Conservation (phyloP, 1,140 invertebrate genomes). For the Tribolium madens region DNA sequence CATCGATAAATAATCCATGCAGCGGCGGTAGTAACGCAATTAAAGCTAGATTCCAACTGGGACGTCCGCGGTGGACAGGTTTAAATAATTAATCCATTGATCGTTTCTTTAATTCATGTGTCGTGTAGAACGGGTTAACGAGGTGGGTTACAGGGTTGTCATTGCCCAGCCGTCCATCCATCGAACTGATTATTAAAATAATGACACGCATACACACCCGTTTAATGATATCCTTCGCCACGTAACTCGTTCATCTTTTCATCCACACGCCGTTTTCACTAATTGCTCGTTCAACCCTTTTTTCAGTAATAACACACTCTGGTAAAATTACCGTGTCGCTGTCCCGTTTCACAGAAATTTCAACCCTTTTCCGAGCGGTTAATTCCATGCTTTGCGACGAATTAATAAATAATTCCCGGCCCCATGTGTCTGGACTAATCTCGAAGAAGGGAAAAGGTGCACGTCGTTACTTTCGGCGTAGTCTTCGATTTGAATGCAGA, state of each 20-base stretch:
- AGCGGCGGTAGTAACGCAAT: constrained; percentile 33
- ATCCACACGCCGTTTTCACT: constrained; percentile 52
- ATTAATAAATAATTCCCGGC: constrained; percentile 32
- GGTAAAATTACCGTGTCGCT: constrained; percentile 32
- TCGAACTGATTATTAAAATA: constrained; percentile 58
- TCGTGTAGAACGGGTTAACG: constrained; percentile 48
- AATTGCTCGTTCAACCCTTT: constrained; percentile 57
- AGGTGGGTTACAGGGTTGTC: constrained; percentile 40
- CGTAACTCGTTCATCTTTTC: constrained; percentile 55
- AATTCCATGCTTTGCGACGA: constrained; percentile 34
- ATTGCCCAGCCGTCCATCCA: constrained; percentile 31
- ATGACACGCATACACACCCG: constrained; percentile 56
- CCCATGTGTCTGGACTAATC: not conserved
- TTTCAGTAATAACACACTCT: constrained; percentile 44
- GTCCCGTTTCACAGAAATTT: constrained; percentile 31
- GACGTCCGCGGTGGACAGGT: constrained; percentile 48
- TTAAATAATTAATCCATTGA: constrained; percentile 51
- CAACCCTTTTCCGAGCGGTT: constrained; percentile 30
- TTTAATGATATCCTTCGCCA: constrained; percentile 55
- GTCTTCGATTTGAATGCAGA: constrained; percentile 37
- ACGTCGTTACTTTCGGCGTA: constrained; percentile 17
- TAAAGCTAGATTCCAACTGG: constrained; percentile 41
- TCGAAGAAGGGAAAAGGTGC: constrained; percentile 27
- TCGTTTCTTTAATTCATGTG: constrained; percentile 49
- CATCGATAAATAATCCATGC: constrained; percentile 41